Evolutionary conservation across 2,888 invertebrate genomes (phyloP), one percentile per base, ranked within the genome.

Genomic region (Resseliella maxima): DNA sequence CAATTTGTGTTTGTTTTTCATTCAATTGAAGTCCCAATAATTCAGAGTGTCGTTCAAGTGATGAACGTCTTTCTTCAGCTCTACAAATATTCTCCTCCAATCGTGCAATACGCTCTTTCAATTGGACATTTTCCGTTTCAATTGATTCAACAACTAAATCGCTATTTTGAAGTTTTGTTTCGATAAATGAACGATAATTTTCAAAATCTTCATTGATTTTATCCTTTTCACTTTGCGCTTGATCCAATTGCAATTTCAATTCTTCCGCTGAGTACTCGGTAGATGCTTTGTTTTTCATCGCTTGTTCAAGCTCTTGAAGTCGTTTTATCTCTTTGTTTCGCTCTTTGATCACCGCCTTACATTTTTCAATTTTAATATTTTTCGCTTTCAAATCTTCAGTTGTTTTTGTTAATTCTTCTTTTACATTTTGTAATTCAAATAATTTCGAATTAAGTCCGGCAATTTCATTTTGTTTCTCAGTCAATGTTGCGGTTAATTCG

Each of bases 131-230:
- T 89, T 95, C 95, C 41, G 92, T 90, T 90, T 96, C 95, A 87
- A 95, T 91, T 59, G 93, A 94, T 90, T 96, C 96, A 86, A 95
- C 94, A 87, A 94, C 94, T 85, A 94, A 92, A 89, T 95, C 94
- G 87, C 95, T 92, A 90, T 96, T 95, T 89, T 95, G 94, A 18
- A 96, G 90, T 90, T 95, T 96, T 0, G 94, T 94, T 87, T 88
- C 88, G 85, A 87, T 87, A 18, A 85, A 85, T 12, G 86, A 86
- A 87, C 88, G 88, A 86, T 88, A 86, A 41, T 87, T 87, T 46
- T 88, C 87, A 59, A 87, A 87, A 24, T 87, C 87, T 87, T 86
- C 86, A 64, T 88, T 81, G 83, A 87, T 87, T 86, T 87, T 87
- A 85, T 88, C 72, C 45, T 87, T 59, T 88, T 35, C 46, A 87